Percentiles rank a stretch among this genome's conserved stretches.
Evolutionary conservation across 2,797 vertebrate species (phyloP).

Genomic region (Leptatherina wallacei): DNA sequence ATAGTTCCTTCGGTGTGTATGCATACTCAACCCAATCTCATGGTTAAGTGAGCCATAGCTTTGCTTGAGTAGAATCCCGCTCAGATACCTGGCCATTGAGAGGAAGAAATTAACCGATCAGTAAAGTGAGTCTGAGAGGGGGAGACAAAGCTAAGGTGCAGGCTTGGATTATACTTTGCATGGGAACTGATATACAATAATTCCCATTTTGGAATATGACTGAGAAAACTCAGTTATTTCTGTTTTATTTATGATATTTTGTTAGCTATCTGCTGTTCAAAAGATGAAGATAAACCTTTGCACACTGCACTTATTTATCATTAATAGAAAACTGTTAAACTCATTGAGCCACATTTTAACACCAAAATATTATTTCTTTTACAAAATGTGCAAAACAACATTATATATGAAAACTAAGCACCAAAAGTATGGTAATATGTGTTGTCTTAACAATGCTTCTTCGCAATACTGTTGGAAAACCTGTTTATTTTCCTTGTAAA

Average conservation of each 20-base stretch:
- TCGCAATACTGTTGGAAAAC: neutral
- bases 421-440: neutral
- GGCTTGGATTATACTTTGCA: neutral
- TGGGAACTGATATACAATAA: neutral
- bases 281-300: neutral
- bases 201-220: neutral
- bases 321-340: neutral
- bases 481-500: neutral
- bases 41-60: constrained; percentile 77
- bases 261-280: neutral
- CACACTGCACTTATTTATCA: neutral
- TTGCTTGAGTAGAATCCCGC: constrained; percentile 47
- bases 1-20: constrained; percentile 74
- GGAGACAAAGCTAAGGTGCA: constrained; percentile 16
- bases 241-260: neutral
- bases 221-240: neutral
- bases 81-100: constrained; percentile 52
- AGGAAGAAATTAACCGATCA: constrained; percentile 41
- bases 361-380: no score
- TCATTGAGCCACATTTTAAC: no score
- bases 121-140: constrained; percentile 6
- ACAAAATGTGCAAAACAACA: neutral
- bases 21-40: constrained; percentile 77
- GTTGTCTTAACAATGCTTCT: neutral
- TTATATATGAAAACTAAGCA: neutral